phyloP scores from a whole-genome alignment of 2,888 invertebrate species.

The Coleophora flavipennella region DNA sequence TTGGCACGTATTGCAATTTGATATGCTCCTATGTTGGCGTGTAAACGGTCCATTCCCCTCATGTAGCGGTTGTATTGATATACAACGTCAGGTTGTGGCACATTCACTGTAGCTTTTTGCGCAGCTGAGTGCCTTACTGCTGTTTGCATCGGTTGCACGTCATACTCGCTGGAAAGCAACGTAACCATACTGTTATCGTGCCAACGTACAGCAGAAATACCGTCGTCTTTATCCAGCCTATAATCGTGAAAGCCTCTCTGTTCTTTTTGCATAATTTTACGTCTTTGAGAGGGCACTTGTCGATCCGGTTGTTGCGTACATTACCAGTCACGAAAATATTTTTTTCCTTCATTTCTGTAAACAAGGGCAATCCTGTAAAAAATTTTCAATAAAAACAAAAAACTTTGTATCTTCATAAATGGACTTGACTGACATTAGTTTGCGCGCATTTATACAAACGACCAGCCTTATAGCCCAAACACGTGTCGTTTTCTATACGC shows the following conservation, averaged over 20 bases:
- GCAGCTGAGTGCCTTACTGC: constrained; percentile 11
- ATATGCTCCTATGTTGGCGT: too few species aligned
- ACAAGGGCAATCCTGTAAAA: not conserved
- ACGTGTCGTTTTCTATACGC: too few species aligned
- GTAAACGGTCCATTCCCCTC: constrained; percentile 9
- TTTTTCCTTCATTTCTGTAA: not conserved
- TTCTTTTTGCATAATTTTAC: not conserved
- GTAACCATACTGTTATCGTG: constrained; percentile 14
- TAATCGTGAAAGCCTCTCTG: not conserved
- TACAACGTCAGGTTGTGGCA: too few species aligned
- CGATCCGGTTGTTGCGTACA: not conserved
- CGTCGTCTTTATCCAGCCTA: not conserved
- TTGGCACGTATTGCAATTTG: too few species aligned
- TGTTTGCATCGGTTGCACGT: constrained; percentile 9
- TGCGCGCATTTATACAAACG: too few species aligned
- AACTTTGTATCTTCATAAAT: not conserved
- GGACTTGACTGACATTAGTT: not conserved
- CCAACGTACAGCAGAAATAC: constrained; percentile 13
- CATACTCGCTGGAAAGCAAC: constrained; percentile 11
- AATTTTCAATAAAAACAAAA: not conserved
- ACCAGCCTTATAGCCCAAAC: too few species aligned
- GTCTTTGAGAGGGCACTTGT: not conserved
- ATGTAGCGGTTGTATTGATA: constrained; percentile 10
- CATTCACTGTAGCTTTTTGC: constrained; percentile 1
- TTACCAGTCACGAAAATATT: not conserved